Base-by-base conservation (phyloP, 2,888 invertebrate species). In the Microctonus hyperodae region DNA sequence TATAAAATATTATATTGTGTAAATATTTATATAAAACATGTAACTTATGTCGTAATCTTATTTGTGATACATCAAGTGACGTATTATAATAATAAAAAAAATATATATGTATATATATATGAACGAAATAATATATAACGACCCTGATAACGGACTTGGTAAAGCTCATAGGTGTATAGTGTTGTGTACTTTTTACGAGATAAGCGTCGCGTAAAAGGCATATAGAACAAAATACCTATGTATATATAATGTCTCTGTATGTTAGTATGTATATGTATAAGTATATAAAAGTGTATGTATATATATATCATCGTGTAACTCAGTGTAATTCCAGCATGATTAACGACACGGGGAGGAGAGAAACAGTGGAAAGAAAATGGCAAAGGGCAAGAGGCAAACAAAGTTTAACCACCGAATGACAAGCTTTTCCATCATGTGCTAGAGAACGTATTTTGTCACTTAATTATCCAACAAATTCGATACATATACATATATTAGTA, bases 111-210 rank as follows among this genome's bases (percentile, higher is more conserved):
- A 44, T 9, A 44, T 7, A 28, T 16, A 7, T 6, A 44, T 16
- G 16, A 9, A 44, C 16, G 44, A 44, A 44, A 44, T 44, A 44
- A 44, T 44, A 16, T 70, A 68, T 65, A 69, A 68, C 70, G 68
- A 63, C 69, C 59, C 69, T 69, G 69, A 68, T 69, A 69, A 70
- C 65, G 68, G 67, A 65, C 44, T 16, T 44, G n/a, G 44, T 16
- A 44, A n/a, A 44, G 44, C 16, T 20, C 44, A 44, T 44, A 64
- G 67, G 68, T n/a, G n/a, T 65, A 65, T 64, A 56, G 67, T 60
- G 67, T n/a, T n/a, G 69, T 69, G 68, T 50, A 51, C 40, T 67
- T 67, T 68, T 67, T 61, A 65, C 68, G 69, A 69, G 72, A 72
- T 72, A 72, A 72, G 68, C 70, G 67, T 64, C 60, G 64, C 62